Evolutionary conservation across 2,888 invertebrate species (phyloP).

Genomic region (Xanthorhoe designata): DNA sequence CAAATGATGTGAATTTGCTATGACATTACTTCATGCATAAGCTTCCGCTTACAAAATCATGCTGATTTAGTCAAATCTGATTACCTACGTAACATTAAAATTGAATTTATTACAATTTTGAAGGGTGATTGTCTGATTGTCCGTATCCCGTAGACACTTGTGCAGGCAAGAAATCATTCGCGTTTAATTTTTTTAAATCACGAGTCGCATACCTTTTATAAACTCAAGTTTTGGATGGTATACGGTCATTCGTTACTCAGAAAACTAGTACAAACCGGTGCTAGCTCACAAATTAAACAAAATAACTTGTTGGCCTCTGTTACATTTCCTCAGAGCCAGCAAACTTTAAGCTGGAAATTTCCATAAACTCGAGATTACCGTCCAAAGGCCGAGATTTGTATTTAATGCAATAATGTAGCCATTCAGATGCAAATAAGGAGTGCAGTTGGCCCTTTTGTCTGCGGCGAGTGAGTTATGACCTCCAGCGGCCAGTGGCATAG

Average conservation of each 20-base stretch:
- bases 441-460: conserved; percentile 55
- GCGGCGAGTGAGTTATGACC: conserved; percentile 52
- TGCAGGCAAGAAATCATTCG: not conserved
- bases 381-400: conserved; percentile 54
- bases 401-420: conserved; percentile 63
- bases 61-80: too few species aligned
- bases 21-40: too few species aligned
- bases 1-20: not conserved
- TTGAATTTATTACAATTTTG: too few species aligned
- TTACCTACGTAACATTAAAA: too few species aligned
- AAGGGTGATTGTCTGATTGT: too few species aligned
- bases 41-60: too few species aligned
- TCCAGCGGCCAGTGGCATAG: conserved; percentile 31
- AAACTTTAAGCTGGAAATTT: conserved; percentile 32
- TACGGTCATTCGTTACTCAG: too few species aligned
- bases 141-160: too few species aligned
- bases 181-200: too few species aligned
- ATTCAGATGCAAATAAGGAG: conserved; percentile 61
- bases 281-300: not conserved
- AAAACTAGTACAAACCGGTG: not conserved
- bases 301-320: conserved; percentile 10
- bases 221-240: too few species aligned
- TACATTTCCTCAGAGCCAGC: conserved; percentile 11
- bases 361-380: conserved; percentile 34
- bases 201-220: too few species aligned